Base-by-base conservation (phyloP, 2,888 invertebrate genomes). In the Tuta absoluta region DNA sequence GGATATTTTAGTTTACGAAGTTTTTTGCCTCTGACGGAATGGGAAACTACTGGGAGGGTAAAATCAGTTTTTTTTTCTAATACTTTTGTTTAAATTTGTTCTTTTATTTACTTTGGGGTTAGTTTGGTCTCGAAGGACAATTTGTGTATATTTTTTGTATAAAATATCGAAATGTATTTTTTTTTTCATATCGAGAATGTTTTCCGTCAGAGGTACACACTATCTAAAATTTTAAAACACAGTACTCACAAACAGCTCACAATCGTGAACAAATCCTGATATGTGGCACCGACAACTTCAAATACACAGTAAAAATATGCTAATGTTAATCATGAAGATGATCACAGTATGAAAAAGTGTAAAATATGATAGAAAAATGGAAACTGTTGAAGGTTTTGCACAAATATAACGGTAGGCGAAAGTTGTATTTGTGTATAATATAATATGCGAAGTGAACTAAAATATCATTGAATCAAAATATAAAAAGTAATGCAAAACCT, bases 231-330 rank as follows among this genome's bases (percentile, higher is more conserved):
- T 14, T 48, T 23, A 19, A 48, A 11, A 62, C 65, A 75, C 64
- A 72, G 68, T 77, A 78, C 76, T 76, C 79, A 78, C 76, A 68
- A 71, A 65, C 62, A 63, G 59, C 45, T 37, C 45, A 49, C 33
- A 58, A 57, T 17, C 37, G 28, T 64, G 56, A 65, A 60, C 51
- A 19, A 38, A 45, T 70, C 72, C 67, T 69, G 65, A 64, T 71
- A 84, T 84, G 86, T 91, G 91, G 91, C 91, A 91, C 90, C 91
- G 91, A 91, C 91, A 89, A 90, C 84, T 81, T 81, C 68, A 68
- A 56, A 56, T 75, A 38, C 45, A 24, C 45, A 60, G 24, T 60
- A 33, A 17, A 2, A 56, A 56, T 56, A 56, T 38, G 10, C 58
- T 38, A 41, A 62, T 41, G 51, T 19, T 66, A 53, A 60, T 37